Conservation (phyloP, 2,888 invertebrate species). For the Panzeria rudis region DNA sequence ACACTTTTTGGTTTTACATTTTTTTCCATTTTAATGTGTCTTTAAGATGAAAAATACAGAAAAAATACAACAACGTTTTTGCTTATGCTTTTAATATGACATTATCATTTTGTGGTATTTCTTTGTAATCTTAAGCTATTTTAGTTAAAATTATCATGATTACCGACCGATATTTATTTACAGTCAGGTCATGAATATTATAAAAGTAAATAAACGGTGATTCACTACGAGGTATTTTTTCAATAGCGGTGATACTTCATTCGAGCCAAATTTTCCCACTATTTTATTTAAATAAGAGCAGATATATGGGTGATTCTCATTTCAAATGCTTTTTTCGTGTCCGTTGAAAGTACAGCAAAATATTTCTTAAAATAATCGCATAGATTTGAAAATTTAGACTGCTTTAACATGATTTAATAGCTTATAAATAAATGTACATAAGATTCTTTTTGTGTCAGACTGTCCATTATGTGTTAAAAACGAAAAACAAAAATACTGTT, state of each 20-base stretch:
- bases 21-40: not conserved
- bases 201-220: not conserved
- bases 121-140: conserved; percentile 30
- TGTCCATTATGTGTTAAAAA: too few species aligned
- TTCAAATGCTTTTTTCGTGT: too few species aligned
- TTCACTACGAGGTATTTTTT: not conserved
- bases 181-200: not conserved
- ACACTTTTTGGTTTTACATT: conserved; percentile 5
- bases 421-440: too few species aligned
- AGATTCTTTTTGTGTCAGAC: too few species aligned
- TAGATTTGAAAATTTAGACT: too few species aligned
- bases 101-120: conserved; percentile 65
- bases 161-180: conserved; percentile 22
- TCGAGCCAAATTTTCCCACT: too few species aligned
- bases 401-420: too few species aligned
- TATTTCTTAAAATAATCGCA: too few species aligned
- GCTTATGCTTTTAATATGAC: conserved; percentile 34
- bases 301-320: too few species aligned
- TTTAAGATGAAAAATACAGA: not conserved
- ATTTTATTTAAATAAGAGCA: too few species aligned
- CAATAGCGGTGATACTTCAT: not conserved
- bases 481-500: too few species aligned
- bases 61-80: not conserved
- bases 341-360: too few species aligned
- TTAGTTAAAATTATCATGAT: conserved; percentile 31